Conservation (phyloP, 2,113 vertebrate genomes). For the Pangasianodon gigas region DNA sequence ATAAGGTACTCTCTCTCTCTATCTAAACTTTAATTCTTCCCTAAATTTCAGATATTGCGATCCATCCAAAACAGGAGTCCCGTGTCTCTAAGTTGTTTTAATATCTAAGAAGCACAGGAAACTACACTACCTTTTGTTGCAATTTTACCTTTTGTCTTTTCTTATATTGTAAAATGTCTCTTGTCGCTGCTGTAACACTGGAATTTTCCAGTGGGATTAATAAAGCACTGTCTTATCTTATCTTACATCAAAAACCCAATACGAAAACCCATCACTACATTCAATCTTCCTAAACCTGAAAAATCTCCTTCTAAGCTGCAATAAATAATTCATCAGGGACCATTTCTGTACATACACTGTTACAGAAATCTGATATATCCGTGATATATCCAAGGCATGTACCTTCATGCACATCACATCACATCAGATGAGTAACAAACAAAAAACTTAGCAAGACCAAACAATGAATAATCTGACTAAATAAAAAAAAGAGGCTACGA, state of each 20-base stretch:
- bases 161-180: neutral
- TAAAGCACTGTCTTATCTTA: neutral
- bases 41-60: neutral
- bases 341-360: no score
- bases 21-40: neutral
- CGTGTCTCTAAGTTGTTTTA: neutral
- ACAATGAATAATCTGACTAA: rapidly evolving
- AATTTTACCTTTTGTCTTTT: neutral
- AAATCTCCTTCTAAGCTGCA: neutral
- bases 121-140: neutral
- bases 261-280: no score
- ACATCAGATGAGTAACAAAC: neutral
- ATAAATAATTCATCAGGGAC: neutral
- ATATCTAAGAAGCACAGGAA: neutral
- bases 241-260: neutral
- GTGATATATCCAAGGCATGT: neutral
- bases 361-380: neutral
- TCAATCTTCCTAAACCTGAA: neutral
- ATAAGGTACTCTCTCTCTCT: neutral
- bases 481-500: neutral
- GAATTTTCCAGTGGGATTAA: neutral
- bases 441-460: neutral
- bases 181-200: neutral
- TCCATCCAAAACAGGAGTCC: neutral
- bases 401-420: neutral